Evolutionary conservation across 2,113 vertebrate genomes (phyloP), one percentile per base, ranked within the genome.

Genomic region (Epinephelus fuscoguttatus): DNA sequence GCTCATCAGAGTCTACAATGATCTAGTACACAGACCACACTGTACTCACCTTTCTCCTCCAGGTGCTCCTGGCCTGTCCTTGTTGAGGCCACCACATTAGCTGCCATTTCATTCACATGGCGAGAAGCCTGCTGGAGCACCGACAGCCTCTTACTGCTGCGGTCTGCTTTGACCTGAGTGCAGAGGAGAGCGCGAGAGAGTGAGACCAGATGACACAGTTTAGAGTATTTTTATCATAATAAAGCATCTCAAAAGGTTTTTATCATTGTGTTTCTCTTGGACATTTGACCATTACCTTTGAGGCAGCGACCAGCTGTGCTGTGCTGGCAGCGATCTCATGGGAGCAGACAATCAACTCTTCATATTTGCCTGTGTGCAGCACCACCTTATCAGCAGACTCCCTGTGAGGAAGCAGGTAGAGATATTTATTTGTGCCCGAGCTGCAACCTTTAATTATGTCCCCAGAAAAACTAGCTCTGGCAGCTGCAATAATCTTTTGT

Each of bases 271-370:
- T 66, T 23, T 63, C 61, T 67, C 18, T 19, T 7, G 1, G 1
- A 70, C n/a, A 78, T 56, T 1, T 30, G 37, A 64, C 13, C 1
- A 0, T 78, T 92, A 99, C 98, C 97, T 99, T 99, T 52, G 98
- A 99, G 62, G 98, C 98, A 0, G 98, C 98, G 37, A 99, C 98
- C 56, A 99, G 96, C 92, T 99, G 98, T 25, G 98, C 98, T 0
- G 98, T 99, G 91, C 98, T 99, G 78, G 98, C 98, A 0, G 98
- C 98, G 0, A 99, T 98, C 87, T 99, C 98, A 0, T 98, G 98
- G 1, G 98, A 99, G 88, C 98, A 99, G 78, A 99, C 98, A 0
- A 99, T 99, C 81, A 99, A 89, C 27, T 99, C 98, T 70, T 99
- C 98, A 0, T 97, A 99, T 84, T 99, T 99, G 23, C 98, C 98